Evolutionary conservation across 1,140 invertebrate species (phyloP).

Genomic region (Ceratoteleas bidentatus): DNA sequence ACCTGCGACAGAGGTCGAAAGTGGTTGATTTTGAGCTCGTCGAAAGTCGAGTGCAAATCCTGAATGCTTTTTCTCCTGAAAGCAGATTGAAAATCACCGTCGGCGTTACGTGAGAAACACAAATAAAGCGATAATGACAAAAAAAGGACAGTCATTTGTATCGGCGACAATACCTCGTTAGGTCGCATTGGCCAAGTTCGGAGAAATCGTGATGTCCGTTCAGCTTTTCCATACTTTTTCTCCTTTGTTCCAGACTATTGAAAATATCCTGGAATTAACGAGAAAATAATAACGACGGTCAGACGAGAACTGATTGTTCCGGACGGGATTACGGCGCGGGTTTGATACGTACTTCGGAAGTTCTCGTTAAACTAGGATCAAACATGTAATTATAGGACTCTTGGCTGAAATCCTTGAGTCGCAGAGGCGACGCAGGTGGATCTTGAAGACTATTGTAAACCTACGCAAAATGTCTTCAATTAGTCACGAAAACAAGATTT

Average conservation of each 20-base stretch:
- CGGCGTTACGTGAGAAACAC: no score
- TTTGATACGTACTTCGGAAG: slow-evolving; percentile 75
- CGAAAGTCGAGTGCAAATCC: no score
- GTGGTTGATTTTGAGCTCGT: no score
- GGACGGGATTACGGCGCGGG: no score
- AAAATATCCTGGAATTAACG: slow-evolving; percentile 81
- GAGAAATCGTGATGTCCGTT: slow-evolving; percentile 74
- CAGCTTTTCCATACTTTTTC: slow-evolving; percentile 77
- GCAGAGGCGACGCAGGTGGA: slow-evolving; percentile 75
- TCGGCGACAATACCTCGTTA: slow-evolving; percentile 67
- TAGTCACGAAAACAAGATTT: no score
- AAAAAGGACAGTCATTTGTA: neutral
- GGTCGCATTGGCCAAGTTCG: slow-evolving; percentile 69
- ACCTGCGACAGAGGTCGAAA: no score
- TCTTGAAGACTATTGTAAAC: slow-evolving; percentile 79
- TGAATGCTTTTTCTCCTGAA: no score
- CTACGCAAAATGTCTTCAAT: no score
- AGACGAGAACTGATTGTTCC: no score
- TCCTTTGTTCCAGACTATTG: slow-evolving; percentile 77
- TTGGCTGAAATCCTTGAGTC: slow-evolving; percentile 74
- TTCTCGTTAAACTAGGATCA: slow-evolving; percentile 79
- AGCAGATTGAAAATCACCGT: no score
- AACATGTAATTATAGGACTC: slow-evolving; percentile 74
- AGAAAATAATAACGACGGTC: no score
- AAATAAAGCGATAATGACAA: no score